Evolutionary conservation across 2,797 vertebrate species (phyloP), one percentile per base, ranked within the genome.

Genomic region (Lateolabrax maculatus): DNA sequence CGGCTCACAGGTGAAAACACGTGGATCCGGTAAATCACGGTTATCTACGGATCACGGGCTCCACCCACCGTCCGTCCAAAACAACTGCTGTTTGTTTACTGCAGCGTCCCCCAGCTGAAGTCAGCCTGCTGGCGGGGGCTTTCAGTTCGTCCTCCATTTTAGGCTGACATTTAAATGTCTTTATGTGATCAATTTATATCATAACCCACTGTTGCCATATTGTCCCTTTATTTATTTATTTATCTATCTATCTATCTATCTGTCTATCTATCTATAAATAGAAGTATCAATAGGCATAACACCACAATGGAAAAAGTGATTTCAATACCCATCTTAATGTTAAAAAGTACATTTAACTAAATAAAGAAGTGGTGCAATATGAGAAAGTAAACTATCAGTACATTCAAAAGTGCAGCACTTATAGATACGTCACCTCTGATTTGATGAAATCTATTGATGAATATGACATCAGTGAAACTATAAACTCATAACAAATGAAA

Each of bases 51-150:
- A 25, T 71, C 12, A 43, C 11, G 48, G 57, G 70, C 76, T 12
- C 73, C 84, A 61, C 51, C 79, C 27, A 64, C n/a, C 7, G 72
- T 71, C 53, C 63, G 48, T 25, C 29, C 31, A 9, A 8, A 31
- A 41, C 15, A 74, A 76, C 64, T 78, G 25, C 6, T 58, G 27
- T 52, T 71, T 77, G 60, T 74, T 75, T 67, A 77, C 41, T 44
- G 39, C 6, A 73, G 34, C 7, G 12, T 16, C 15, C 60, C 27
- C 25, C 39, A 68, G 53, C 43, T 60, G 12, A 58, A 58, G 12
- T 27, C 39, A 16, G n/a, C n/a, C n/a, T n/a, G n/a, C n/a, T n/a
- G n/a, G n/a, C n/a, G n/a, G 9, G 29, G n/a, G 6, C 41, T 43
- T 60, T 43, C 18, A 60, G 21, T 43, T 2, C 70, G 23, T 3